Base-by-base conservation (phyloP, 2,888 invertebrate species). In the Odontocolon sp. region DNA sequence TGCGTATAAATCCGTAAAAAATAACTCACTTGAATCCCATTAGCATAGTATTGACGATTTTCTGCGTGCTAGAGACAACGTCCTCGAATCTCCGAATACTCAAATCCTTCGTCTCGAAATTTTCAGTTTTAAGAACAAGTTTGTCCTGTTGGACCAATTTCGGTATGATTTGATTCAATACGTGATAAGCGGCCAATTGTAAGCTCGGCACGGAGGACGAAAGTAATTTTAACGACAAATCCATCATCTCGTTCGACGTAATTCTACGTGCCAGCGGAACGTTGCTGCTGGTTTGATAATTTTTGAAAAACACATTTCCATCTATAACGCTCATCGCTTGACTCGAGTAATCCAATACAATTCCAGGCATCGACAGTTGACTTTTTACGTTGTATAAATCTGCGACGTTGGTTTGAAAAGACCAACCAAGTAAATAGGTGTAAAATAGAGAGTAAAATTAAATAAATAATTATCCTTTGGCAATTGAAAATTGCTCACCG, bases 1-100 rank as follows among this genome's bases (percentile, higher is more conserved):
- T 56, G 82, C 80, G 9, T 61, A 76, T 9, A 36, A 68, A 28
- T 26, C n/a, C 8, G 61, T 50, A 8, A 42, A 40, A 45, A 28
- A 72, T 1, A 63, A 83, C 89, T 86, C 88, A 93, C 93, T 91
- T 92, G 80, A 92, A 92, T 69, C 92, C 93, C 77, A 89, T 86
- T 4, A 93, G 86, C 87, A 93, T 91, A 5, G 91, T 88, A 78
- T 92, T 91, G n/a, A 93, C 92, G 66, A 92, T 91, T 40, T 89
- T 91, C 76, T 92, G 92, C 1, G 91, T 86, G 33, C 84, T 84
- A 3, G 79, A 76, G 3, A 92, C 84, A 50, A 89, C 82, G 38
- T 89, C 87, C 64, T 91, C 91, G 76, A 92, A 91, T 83, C 91
- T 90, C 68, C 86, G 89, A 45, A 92, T 90, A 66, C 91, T 91